Percentiles rank a stretch among this genome's conserved stretches.
Conservation (phyloP, 2,797 vertebrate species). For the Pangasius macronema region DNA sequence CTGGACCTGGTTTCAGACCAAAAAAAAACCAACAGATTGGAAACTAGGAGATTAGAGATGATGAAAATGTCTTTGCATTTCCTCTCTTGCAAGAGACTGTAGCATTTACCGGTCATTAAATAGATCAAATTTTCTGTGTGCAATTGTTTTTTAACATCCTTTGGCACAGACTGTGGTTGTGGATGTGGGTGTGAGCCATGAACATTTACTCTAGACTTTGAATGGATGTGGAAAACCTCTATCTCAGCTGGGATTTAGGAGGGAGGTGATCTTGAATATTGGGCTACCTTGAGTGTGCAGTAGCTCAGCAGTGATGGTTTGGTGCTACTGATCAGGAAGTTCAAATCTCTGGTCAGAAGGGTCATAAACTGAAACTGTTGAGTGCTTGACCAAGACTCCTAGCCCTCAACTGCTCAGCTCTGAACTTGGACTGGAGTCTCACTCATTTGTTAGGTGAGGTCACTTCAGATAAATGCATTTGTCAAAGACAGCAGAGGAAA, state of each 20-base stretch:
- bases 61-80: slow-evolving; percentile 12
- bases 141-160: slow-evolving; percentile 18
- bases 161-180: neutral
- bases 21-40: neutral
- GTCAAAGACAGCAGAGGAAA: neutral
- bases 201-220: neutral
- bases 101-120: slow-evolving; percentile 5
- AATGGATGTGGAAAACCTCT: neutral
- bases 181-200: slow-evolving; percentile 1
- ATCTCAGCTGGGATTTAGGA: neutral
- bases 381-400: neutral
- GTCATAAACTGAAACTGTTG: neutral
- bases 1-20: neutral
- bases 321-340: slow-evolving; percentile 7
- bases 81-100: neutral
- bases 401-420: neutral
- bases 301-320: neutral
- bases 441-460: neutral
- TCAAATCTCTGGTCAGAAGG: neutral
- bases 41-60: neutral
- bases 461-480: neutral
- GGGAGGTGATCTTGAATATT: neutral
- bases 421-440: too few relatives aligned
- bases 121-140: neutral
- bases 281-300: neutral